These are phyloP conservation scores for Spialia ferax DNA, from an alignment of 2,888 invertebrate genomes.

Conservation along the genomic window DNA sequence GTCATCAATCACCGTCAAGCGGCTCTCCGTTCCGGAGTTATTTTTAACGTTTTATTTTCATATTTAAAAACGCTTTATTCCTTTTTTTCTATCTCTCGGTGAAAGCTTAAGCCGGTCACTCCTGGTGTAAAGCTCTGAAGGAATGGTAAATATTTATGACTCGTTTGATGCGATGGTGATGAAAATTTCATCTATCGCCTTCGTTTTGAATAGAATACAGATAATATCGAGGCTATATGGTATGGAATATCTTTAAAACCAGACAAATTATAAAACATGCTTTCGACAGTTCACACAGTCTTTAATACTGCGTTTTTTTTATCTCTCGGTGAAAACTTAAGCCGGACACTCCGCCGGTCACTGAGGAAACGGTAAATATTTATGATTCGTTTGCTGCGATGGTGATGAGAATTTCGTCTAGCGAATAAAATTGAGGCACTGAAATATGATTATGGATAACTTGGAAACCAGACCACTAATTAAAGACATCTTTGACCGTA, in stretches of 20 bases:
- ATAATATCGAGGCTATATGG: background rate
- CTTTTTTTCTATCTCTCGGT: conserved; percentile 21
- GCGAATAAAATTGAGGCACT: no score
- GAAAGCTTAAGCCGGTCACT: conserved; percentile 29
- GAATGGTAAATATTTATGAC: conserved; percentile 32
- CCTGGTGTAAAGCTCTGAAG: conserved; percentile 6
- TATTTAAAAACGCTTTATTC: conserved; percentile 37
- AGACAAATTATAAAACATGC: no score
- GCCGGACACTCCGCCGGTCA: no score
- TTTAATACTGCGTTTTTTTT: no score
- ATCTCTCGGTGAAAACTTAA: no score
- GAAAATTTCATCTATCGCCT: conserved; percentile 18
- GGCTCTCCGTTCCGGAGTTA: conserved; percentile 44
- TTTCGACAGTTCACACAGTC: no score
- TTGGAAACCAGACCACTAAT: no score
- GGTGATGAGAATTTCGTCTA: no score
- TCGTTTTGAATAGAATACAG: background rate
- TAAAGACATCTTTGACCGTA: no score
- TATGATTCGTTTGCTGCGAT: no score
- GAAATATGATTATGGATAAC: no score
- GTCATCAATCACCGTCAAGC: conserved; percentile 57
- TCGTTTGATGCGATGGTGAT: conserved; percentile 13
- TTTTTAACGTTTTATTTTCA: conserved; percentile 46
- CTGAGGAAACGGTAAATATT: no score
- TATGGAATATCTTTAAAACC: background rate